A percentile compares a stretch with the other conserved stretches of the same genome.
Evolutionary conservation across 2,797 vertebrate species (phyloP).

Genomic region (Hippocampus kuda): DNA sequence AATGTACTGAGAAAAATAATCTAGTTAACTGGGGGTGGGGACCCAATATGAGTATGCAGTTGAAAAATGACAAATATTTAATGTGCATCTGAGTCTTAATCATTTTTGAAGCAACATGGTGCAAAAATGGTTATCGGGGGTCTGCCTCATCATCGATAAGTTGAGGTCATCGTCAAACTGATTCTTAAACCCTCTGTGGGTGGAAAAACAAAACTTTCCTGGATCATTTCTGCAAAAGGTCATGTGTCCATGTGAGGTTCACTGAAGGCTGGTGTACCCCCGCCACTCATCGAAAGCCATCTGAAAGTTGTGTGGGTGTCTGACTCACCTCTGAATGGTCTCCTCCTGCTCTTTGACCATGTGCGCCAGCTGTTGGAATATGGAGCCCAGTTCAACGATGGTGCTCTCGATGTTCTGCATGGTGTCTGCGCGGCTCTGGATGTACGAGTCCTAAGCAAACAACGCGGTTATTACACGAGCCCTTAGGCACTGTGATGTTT

Average conservation of each 20-base stretch:
- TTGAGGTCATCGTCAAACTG: no score
- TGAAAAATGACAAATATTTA: no score
- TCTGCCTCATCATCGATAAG: no score
- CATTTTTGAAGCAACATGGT: no score
- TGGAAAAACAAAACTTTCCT: no score
- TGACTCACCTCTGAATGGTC: slow-evolving; percentile 79
- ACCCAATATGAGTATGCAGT: no score
- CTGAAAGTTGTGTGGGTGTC: not conserved
- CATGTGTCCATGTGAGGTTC: not conserved
- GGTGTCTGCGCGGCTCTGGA: slow-evolving; percentile 87
- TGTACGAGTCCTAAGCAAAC: slow-evolving; percentile 77
- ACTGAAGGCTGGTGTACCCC: not conserved
- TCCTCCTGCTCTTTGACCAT: slow-evolving; percentile 96
- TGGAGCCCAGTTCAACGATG: slow-evolving; percentile 89
- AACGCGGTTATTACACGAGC: not conserved
- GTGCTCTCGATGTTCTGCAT: slow-evolving; percentile 96
- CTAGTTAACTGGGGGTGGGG: no score
- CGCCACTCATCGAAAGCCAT: not conserved
- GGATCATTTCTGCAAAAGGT: not conserved
- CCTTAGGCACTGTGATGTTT: no score
- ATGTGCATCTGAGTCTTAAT: no score
- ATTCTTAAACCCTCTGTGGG: no score
- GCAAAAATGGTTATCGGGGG: no score
- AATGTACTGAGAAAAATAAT: no score
- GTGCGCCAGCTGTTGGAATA: slow-evolving; percentile 90